A percentile compares a stretch with the other conserved stretches of the same genome.
phyloP scores from a whole-genome alignment of 2,797 vertebrate species.

The Psittacula derbiana region DNA sequence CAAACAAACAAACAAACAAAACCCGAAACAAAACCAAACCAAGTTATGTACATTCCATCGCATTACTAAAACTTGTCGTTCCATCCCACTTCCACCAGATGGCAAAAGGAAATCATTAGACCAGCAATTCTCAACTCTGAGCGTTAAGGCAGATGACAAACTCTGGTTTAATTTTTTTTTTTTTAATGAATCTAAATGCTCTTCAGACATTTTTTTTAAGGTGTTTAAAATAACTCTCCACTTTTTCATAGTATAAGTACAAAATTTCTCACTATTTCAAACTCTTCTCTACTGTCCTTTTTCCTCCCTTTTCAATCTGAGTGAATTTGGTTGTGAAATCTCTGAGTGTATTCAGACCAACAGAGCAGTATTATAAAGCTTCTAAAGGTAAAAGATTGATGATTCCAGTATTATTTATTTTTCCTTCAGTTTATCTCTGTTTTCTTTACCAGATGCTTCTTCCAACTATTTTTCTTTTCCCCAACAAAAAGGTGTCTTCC shows the following conservation, averaged over 20 bases:
- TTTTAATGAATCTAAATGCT: background rate
- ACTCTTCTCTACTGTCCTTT: background rate
- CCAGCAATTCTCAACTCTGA: background rate
- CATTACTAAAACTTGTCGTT: background rate
- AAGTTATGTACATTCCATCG: background rate
- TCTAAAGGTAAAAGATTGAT: background rate
- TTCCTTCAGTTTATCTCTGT: background rate
- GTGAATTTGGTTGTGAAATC: background rate
- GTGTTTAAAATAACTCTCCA: background rate
- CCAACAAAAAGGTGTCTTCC: background rate
- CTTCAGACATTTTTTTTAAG: background rate
- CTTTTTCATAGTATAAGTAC: background rate
- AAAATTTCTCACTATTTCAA: background rate
- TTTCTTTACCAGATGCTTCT: background rate
- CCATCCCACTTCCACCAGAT: background rate
- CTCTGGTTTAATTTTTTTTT: background rate
- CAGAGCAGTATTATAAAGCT: background rate
- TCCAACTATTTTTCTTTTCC: background rate
- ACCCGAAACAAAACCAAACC: background rate
- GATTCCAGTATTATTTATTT: background rate
- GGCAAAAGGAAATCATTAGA: constrained; percentile 8
- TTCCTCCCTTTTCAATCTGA: background rate
- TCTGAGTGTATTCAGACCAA: background rate
- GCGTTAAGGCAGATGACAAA: background rate
- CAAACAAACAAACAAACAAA: too few relatives aligned